phyloP scores from a whole-genome alignment of 2,888 invertebrate genomes.

The Psococerastis gibbosa region DNA sequence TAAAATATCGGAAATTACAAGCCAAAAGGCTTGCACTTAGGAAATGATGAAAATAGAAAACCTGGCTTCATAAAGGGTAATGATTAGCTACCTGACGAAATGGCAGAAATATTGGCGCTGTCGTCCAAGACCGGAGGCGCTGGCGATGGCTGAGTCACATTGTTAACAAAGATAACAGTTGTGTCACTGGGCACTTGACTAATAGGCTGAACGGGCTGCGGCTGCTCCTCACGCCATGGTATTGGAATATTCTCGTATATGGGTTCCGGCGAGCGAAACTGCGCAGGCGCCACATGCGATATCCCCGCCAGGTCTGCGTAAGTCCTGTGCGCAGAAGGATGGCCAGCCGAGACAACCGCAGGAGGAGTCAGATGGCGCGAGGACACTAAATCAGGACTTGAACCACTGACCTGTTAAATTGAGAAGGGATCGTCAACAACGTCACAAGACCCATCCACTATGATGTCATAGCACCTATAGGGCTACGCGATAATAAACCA shows the following conservation, averaged over 20 bases:
- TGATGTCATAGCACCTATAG: too few species aligned
- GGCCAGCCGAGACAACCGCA: constrained; percentile 18
- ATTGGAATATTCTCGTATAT: constrained; percentile 67
- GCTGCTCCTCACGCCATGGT: constrained; percentile 30
- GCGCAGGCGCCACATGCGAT: not conserved
- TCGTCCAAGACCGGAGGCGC: not conserved
- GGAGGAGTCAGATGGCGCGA: constrained; percentile 34
- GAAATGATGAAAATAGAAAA: too few species aligned
- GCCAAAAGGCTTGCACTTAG: too few species aligned
- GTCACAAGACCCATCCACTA: too few species aligned
- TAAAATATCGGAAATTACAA: too few species aligned
- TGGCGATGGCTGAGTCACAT: too few species aligned
- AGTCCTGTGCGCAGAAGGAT: constrained; percentile 42
- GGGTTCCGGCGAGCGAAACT: constrained; percentile 32
- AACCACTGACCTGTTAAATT: constrained; percentile 29
- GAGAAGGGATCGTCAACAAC: too few species aligned
- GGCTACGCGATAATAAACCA: too few species aligned
- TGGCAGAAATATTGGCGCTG: not conserved
- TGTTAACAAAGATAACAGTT: too few species aligned
- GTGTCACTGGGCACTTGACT: too few species aligned
- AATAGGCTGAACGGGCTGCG: not conserved
- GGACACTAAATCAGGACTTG: constrained; percentile 60
- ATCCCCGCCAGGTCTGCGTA: constrained; percentile 51
- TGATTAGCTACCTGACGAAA: not conserved
- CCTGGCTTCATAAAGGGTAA: too few species aligned